Base-by-base conservation (phyloP, 1,140 invertebrate species). In the Ceratina japonica region DNA sequence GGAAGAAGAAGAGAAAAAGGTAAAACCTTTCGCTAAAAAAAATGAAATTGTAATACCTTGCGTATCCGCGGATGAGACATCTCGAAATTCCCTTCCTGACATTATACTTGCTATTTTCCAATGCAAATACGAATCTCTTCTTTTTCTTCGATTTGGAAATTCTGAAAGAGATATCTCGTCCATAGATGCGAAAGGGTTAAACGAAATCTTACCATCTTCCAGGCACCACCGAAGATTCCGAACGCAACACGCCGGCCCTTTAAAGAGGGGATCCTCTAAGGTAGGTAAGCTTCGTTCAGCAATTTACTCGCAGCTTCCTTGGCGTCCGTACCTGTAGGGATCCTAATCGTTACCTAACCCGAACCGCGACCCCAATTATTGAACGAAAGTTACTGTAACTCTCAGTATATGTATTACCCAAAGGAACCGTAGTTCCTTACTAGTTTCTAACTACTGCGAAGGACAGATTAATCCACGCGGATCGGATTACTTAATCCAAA, bases 221-320 rank as follows among this genome's bases (percentile, higher is more conserved):
- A 78, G 79, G 22, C 66, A 71, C 27, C 70, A 73, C 24, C 65
- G 56, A 72, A 66, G n/a, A 10, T 56, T 12, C 49, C 64, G 27
- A n/a, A 37, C 58, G 15, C 63, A 63, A 7, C 68, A 61, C 15
- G 18, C 71, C 65, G 22, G 54, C 12, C 59, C 51, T 61, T n/a
- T 37, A 10, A 75, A 69, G 13, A 76, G 49, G n/a, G 73, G 65
- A 59, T 73, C 70, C 27, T 31, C 62, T 18, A 86, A 86, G 80
- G 84, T 86, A 76, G 70, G 44, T 82, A 84, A 81, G 72, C 70
- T 72, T 68, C 69, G 66, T 81, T 79, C 68, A 69, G 31, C 61
- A 37, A 58, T 78, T 56, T 27, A 44, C 37, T 44, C 37, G 37
- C 10, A 44, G 5, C 37, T 44, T 44, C 37, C 10, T 7, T 44